Percentiles rank a stretch among this genome's conserved stretches.
Conservation (phyloP, 1,140 invertebrate genomes). For the Trachymyrmex septentrionalis region DNA sequence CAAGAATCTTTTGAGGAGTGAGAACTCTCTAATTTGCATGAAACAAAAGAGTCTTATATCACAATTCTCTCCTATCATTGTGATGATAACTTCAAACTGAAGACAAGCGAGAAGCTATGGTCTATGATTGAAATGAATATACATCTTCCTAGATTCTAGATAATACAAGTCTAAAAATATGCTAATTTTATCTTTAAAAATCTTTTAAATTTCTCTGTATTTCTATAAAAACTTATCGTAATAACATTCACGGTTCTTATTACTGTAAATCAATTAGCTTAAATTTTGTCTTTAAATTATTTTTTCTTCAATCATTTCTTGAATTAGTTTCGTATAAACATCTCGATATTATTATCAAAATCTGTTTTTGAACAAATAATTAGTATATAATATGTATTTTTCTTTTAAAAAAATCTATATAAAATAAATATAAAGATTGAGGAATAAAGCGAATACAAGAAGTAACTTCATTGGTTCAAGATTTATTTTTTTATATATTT, state of each 20-base stretch:
- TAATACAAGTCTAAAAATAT: not conserved
- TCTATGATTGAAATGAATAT: not conserved
- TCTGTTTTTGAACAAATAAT: not conserved
- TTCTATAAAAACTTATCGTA: not conserved
- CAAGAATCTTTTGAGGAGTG: not conserved
- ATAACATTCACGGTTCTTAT: not conserved
- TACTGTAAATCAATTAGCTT: not conserved
- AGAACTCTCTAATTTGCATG: slow-evolving; percentile 41
- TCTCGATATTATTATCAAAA: slow-evolving; percentile 16
- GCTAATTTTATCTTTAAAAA: not conserved
- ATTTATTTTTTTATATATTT: slow-evolving; percentile 56
- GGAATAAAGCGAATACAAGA: slow-evolving; percentile 20
- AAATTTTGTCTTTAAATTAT: not conserved
- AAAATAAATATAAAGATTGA: not conserved
- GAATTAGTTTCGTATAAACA: not conserved
- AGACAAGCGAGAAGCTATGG: slow-evolving; percentile 15
- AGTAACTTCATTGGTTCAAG: slow-evolving; percentile 31
- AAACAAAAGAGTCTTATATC: slow-evolving; percentile 42
- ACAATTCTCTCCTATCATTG: not conserved
- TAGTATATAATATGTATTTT: not conserved
- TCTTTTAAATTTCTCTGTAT: not conserved
- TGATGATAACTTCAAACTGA: slow-evolving; percentile 26
- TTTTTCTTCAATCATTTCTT: not conserved
- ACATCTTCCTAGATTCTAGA: not conserved
- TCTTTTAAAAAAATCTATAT: not conserved